Conservation (phyloP, 2,888 invertebrate genomes). For the Camponotus fellah region DNA sequence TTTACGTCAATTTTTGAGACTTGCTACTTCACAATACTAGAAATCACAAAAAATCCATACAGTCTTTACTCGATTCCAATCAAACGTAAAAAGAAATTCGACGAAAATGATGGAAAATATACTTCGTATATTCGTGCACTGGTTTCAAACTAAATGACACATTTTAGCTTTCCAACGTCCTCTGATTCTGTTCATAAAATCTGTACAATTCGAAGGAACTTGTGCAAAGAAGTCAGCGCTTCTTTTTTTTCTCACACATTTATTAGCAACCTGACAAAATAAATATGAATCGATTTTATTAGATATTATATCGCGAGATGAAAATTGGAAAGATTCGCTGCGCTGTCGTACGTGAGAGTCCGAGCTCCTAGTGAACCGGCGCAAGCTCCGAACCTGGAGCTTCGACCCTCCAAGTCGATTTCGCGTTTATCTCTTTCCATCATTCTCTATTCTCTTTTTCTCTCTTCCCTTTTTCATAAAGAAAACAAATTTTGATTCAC, state of each 20-base stretch:
- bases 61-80: neutral
- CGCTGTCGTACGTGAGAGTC: neutral
- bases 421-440: conserved; percentile 12
- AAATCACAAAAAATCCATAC: neutral
- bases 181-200: neutral
- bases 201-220: neutral
- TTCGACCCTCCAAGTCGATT: conserved; percentile 42
- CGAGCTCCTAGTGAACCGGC: conserved; percentile 8
- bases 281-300: neutral
- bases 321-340: conserved; percentile 35
- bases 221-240: neutral
- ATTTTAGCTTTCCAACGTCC: neutral
- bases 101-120: neutral
- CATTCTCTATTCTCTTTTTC: neutral
- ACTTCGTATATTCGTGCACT: neutral
- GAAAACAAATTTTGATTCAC: neutral
- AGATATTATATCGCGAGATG: conserved; percentile 8
- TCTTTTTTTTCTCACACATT: neutral
- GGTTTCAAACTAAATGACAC: neutral
- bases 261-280: neutral
- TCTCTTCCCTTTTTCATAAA: neutral
- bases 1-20: neutral
- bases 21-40: neutral
- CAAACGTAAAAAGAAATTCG: neutral
- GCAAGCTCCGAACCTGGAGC: conserved; percentile 41